Base-by-base conservation (phyloP, 2,113 vertebrate genomes). In the Caloenas nicobarica region DNA sequence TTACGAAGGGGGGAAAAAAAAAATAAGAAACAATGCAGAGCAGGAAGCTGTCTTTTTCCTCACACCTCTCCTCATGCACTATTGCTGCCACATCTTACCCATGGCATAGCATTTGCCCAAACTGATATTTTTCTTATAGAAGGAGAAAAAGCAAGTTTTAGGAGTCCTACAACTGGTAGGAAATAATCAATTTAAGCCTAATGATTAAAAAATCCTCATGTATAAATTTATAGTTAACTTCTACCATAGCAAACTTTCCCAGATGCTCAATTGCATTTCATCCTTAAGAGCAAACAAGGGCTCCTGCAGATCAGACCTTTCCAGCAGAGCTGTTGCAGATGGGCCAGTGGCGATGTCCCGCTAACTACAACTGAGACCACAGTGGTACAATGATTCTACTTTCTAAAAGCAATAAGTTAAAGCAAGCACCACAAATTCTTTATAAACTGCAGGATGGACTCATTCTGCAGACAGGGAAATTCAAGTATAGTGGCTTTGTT, bases 221-320 rank as follows among this genome's bases (percentile, higher is more conserved):
- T 86, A 82, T 64, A 18, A 81, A 86, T 84, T 92, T 91, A 79
- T 72, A 79, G 73, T 40, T 68, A 48, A 84, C 91, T 89, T 81
- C 83, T 74, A 44, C 69, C 69, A 78, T 14, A 42, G n/a, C 34
- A 86, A 88, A 50, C 60, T 71, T 88, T 33, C 91, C 76, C 93
- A 96, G 88, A 92, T 93, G 92, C 90, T 94, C 77, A 79, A 79
- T 34, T 93, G 80, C 88, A 65, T 92, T 90, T 81, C 81, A 81
- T 74, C 61, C 86, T 81, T 71, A 71, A 89, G 48, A 94, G 91
- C 77, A 95, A 91, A 97, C 72, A 86, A 94, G 73, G 69, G 65
- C 86, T 94, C 83, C 95, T 79, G 73, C 88, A 87, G 86, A 93
- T 78, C 25, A 94, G 86, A 57, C 73, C 57, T 76, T 88, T 84